phyloP scores from a whole-genome alignment of 2,113 vertebrate genomes.

The Poecile atricapillus region DNA sequence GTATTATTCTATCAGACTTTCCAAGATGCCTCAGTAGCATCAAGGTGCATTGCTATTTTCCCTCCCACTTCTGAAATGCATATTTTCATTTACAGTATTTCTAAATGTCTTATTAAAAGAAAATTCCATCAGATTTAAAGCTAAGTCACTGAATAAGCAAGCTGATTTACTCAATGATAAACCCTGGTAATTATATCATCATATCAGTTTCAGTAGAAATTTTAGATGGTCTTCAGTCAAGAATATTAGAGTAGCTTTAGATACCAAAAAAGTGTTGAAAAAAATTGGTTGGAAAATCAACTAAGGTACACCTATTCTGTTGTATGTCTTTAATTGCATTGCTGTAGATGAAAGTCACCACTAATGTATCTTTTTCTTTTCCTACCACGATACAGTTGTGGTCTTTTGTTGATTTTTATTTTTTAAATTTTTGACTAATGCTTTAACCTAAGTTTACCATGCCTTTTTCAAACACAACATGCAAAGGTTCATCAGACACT shows the following conservation, averaged over 20 bases:
- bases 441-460: not conserved
- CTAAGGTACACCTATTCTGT: not conserved
- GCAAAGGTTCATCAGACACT: not conserved
- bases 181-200: not conserved
- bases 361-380: not conserved
- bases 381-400: not conserved
- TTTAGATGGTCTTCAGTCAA: not conserved
- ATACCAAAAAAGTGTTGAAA: not conserved
- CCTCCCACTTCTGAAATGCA: not conserved
- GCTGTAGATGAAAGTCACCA: not conserved
- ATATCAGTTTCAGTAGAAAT: not conserved
- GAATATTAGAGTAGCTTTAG: not conserved
- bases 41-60: not conserved
- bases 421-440: not conserved
- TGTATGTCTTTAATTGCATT: not conserved
- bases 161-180: not conserved
- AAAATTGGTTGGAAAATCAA: not conserved
- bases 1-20: not conserved
- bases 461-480: not conserved
- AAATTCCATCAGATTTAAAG: not conserved
- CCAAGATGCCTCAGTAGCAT: not conserved
- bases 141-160: not conserved
- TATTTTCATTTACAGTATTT: not conserved
- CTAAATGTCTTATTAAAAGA: not conserved
- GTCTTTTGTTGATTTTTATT: too few species aligned